Conservation (phyloP, 1,140 invertebrate genomes). For the Drosophila malerkotliana region DNA sequence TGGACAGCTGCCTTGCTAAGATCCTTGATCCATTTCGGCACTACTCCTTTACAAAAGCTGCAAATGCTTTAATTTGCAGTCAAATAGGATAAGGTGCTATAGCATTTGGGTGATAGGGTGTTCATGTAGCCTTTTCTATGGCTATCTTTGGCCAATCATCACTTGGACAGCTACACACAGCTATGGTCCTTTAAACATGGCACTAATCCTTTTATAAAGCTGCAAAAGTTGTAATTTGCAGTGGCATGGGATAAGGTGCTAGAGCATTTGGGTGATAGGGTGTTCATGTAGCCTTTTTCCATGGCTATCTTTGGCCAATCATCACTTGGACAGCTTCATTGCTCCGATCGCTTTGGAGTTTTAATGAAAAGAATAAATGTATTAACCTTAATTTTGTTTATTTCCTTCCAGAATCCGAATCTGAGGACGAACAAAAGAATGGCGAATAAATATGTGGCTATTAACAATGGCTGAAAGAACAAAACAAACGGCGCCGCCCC, state of each 20-base stretch:
- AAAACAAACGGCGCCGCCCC: slow-evolving; percentile 42
- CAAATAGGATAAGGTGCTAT: neutral
- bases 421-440: slow-evolving; percentile 81
- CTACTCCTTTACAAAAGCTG: neutral
- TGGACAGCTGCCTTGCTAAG: slow-evolving; percentile 38
- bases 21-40: neutral
- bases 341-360: neutral
- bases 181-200: neutral
- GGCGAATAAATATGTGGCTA: slow-evolving; percentile 61
- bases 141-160: slow-evolving; percentile 63
- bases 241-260: slow-evolving; percentile 25
- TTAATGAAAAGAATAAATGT: too few species aligned
- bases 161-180: slow-evolving; percentile 17
- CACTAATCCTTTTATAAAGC: slow-evolving; percentile 8
- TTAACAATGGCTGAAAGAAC: slow-evolving; percentile 21
- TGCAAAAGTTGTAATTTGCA: neutral
- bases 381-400: neutral
- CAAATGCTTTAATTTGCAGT: neutral
- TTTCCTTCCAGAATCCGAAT: slow-evolving; percentile 77
- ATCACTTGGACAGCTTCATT: slow-evolving; percentile 40
- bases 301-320: slow-evolving; percentile 77
- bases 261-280: slow-evolving; percentile 76
- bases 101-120: slow-evolving; percentile 63
- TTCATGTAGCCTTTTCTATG: slow-evolving; percentile 61
- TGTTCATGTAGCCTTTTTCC: slow-evolving; percentile 70